A percentile compares a stretch with the other conserved stretches of the same genome.
Conservation (phyloP, 2,113 vertebrate species). For the Chascanopsetta lugubris region DNA sequence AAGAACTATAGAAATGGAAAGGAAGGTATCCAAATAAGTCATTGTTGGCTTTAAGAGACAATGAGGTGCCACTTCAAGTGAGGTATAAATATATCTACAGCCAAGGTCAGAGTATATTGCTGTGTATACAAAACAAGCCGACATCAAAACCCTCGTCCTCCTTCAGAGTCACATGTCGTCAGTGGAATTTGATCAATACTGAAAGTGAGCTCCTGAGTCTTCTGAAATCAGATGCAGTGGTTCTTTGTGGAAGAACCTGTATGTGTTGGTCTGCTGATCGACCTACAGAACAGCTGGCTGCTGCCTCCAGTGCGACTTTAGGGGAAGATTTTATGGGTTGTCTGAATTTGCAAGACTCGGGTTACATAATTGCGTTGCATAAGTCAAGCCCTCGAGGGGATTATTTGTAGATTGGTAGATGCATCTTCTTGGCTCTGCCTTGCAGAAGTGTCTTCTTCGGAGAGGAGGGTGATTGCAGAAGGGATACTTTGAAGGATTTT, state of each 20-base stretch:
- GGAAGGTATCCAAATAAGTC: background rate
- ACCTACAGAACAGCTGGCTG: conserved; percentile 25
- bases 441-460: background rate
- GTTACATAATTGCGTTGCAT: conserved; percentile 48
- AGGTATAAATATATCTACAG: background rate
- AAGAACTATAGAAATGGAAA: background rate
- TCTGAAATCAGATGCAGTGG: conserved; percentile 13
- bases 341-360: background rate
- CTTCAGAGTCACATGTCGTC: background rate
- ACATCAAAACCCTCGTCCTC: conserved; percentile 9
- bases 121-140: background rate
- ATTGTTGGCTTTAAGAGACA: background rate
- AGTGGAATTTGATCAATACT: conserved; percentile 15
- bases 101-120: background rate
- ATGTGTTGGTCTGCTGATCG: conserved; percentile 7
- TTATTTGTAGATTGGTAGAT: conserved; percentile 34
- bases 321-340: conserved; percentile 27
- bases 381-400: conserved; percentile 29
- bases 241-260: conserved; percentile 17
- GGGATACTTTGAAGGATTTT: background rate
- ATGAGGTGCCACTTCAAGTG: background rate
- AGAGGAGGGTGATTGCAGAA: background rate
- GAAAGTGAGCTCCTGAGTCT: conserved; percentile 5
- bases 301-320: conserved; percentile 23
- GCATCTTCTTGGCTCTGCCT: background rate